Conservation (phyloP, 2,888 invertebrate species). For the Volucella zonaria region DNA sequence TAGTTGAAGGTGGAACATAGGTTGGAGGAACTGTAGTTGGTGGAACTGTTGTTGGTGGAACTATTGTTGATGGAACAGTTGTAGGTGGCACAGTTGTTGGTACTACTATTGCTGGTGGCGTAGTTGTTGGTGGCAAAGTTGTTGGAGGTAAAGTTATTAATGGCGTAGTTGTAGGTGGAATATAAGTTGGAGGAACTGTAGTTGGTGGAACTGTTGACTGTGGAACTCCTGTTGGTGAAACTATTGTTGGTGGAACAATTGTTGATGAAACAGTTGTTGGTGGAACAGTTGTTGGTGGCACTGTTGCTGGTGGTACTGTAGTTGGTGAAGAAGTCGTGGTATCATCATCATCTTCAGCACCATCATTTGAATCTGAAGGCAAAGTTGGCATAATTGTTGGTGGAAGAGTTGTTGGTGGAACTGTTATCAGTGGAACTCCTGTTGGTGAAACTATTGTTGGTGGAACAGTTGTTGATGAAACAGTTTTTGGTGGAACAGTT, state of each 20-base stretch:
- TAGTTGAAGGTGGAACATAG: no score
- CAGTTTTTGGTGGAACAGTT: not conserved
- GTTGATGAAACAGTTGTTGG: not conserved
- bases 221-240: not conserved
- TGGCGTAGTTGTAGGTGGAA: no score
- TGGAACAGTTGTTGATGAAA: not conserved
- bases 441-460: not conserved
- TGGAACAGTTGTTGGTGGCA: not conserved
- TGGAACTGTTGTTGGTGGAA: no score
- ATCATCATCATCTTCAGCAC: conserved; percentile 2
- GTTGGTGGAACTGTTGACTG: not conserved
- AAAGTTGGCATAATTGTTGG: not conserved
- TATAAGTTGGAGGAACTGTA: no score
- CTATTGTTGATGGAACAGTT: not conserved
- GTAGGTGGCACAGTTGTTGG: not conserved
- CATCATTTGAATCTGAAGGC: not conserved
- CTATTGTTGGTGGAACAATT: no score
- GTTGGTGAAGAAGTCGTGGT: not conserved
- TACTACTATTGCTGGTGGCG: not conserved
- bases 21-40: not conserved
- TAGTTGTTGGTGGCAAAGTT: not conserved
- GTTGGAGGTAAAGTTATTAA: no score
- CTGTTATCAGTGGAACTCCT: not conserved
- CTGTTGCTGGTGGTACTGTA: not conserved
- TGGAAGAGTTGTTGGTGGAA: not conserved